phyloP scores from a whole-genome alignment of 2,888 invertebrate genomes.

The Dryadula phaetusa region DNA sequence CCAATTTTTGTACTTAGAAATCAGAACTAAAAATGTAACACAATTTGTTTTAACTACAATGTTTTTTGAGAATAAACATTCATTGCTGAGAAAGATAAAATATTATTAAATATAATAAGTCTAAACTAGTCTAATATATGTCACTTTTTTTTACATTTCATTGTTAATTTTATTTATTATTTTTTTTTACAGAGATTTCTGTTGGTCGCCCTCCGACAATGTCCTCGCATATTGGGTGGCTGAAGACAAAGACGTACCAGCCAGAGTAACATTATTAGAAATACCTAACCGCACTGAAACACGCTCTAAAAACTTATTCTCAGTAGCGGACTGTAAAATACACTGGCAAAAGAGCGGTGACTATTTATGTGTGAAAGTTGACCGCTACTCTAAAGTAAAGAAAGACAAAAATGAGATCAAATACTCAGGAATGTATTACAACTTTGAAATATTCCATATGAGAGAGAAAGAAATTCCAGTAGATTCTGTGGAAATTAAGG shows the following conservation, averaged over 20 bases:
- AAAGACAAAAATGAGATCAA: slow-evolving; percentile 97
- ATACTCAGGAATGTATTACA: slow-evolving; percentile 98
- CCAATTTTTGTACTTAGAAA: too few relatives aligned
- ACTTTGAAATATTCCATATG: slow-evolving; percentile 99
- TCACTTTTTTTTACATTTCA: too few relatives aligned
- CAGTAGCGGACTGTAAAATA: slow-evolving; percentile 98
- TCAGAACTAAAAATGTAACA: too few relatives aligned
- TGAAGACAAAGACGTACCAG: slow-evolving; percentile 98
- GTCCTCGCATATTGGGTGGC: slow-evolving; percentile 99
- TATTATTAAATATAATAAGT: too few relatives aligned
- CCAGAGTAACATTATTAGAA: slow-evolving; percentile 96
- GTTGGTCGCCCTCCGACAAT: slow-evolving; percentile 99
- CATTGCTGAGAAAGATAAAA: too few relatives aligned
- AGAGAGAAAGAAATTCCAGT: slow-evolving; percentile 98
- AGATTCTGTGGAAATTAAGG: slow-evolving; percentile 98
- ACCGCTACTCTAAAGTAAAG: slow-evolving; percentile 92
- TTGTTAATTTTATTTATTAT: neutral
- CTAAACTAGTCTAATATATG: too few relatives aligned
- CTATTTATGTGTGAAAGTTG: slow-evolving; percentile 97
- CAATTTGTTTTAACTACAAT: too few relatives aligned
- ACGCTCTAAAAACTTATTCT: slow-evolving; percentile 97
- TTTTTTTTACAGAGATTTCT: slow-evolving; percentile 89
- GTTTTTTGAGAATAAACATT: too few relatives aligned
- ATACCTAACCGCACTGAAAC: slow-evolving; percentile 95
- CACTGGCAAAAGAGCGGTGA: slow-evolving; percentile 99